Evolutionary conservation across 2,888 invertebrate genomes (phyloP).

Genomic region (Brenthis hecate): DNA sequence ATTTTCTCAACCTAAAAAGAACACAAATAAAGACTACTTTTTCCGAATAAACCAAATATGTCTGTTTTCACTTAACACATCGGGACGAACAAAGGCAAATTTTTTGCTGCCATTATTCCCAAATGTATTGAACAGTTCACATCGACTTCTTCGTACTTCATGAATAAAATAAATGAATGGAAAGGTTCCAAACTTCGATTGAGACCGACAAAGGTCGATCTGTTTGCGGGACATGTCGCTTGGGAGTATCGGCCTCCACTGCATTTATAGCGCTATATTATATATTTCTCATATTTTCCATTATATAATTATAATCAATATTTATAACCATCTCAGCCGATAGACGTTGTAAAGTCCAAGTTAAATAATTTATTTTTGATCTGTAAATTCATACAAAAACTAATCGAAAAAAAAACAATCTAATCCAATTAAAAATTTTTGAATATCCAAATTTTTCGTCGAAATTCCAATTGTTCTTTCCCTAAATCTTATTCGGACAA

Average conservation of each 20-base stretch:
- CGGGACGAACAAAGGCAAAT: slow-evolving; percentile 7
- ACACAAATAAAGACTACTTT: no score
- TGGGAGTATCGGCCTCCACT: slow-evolving; percentile 8
- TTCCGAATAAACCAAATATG: neutral
- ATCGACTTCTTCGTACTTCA: slow-evolving; percentile 36
- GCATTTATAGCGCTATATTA: slow-evolving; percentile 11
- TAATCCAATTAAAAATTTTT: no score
- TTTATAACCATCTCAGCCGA: neutral
- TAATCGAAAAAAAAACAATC: no score
- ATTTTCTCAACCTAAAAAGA: no score
- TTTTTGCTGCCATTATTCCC: slow-evolving; percentile 23
- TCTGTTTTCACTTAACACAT: slow-evolving; percentile 17
- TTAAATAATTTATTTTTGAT: no score
- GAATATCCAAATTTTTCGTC: no score
- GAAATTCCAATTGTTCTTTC: no score
- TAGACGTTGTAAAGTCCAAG: neutral
- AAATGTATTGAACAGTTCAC: slow-evolving; percentile 30
- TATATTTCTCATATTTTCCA: neutral
- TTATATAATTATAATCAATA: neutral
- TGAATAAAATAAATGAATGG: slow-evolving; percentile 44
- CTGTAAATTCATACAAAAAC: no score
- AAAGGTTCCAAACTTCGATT: slow-evolving; percentile 34
- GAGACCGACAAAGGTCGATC: slow-evolving; percentile 35
- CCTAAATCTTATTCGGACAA: no score
- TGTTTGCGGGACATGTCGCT: slow-evolving; percentile 37